A percentile compares a stretch with the other conserved stretches of the same genome.
Evolutionary conservation across 2,797 vertebrate genomes (phyloP).

Genomic region (Champsocephalus gunnari): DNA sequence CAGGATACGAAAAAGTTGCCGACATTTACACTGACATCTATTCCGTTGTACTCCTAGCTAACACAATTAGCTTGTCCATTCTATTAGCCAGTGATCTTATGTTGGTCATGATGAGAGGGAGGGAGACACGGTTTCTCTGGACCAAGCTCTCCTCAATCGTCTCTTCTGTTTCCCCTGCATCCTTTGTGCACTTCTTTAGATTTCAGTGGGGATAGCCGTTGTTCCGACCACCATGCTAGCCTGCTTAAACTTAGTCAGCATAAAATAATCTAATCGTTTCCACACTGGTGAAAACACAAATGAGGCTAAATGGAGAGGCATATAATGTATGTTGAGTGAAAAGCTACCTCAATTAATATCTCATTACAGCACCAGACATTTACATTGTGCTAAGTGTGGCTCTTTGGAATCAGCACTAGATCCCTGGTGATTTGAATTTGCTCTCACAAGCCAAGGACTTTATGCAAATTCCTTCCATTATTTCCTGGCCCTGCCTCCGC

Average conservation of each 20-base stretch:
- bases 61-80: no score
- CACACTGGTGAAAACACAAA: neutral
- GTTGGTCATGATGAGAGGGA: no score
- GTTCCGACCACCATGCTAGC: no score
- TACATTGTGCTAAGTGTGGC: neutral
- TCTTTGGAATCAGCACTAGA: neutral
- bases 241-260: no score
- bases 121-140: no score
- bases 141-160: no score
- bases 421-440: neutral
- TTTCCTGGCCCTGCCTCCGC: neutral
- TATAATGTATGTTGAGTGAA: neutral
- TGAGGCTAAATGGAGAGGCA: neutral
- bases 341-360: neutral
- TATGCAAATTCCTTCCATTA: neutral
- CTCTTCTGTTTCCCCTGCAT: no score
- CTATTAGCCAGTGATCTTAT: no score
- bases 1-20: neutral
- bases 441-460: neutral
- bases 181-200: no score
- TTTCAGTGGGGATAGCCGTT: no score
- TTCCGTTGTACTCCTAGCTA: no score
- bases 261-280: no score
- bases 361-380: neutral
- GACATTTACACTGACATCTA: conserved; percentile 9